Conservation (phyloP, 2,888 invertebrate genomes). For the Andricus quercusramuli region DNA sequence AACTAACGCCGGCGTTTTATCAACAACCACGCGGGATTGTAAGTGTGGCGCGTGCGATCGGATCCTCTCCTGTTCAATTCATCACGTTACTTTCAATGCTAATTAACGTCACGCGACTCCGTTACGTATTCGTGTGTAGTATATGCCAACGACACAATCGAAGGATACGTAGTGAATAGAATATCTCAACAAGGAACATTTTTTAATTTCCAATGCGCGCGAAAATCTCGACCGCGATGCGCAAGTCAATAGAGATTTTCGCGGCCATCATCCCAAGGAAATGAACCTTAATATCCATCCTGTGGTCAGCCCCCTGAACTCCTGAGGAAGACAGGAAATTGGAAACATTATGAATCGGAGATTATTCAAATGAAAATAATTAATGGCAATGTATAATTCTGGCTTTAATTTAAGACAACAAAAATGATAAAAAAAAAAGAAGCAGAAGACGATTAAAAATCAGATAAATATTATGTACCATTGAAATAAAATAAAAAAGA, state of each 20-base stretch:
- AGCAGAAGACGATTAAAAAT: neutral
- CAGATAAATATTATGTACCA: neutral
- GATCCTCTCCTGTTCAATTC: conserved; percentile 24
- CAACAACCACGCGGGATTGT: neutral
- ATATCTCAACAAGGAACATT: neutral
- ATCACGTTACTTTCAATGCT: conserved; percentile 34
- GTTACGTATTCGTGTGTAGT: conserved; percentile 31
- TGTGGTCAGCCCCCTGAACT: neutral
- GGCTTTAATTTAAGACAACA: no score
- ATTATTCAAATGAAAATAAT: neutral
- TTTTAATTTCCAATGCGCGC: neutral
- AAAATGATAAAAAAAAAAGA: neutral
- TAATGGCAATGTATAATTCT: no score
- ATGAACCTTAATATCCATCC: neutral
- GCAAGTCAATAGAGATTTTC: neutral
- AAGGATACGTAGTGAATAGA: neutral
- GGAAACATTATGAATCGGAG: neutral
- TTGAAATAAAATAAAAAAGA: no score
- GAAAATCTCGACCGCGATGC: neutral
- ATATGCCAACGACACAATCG: conserved; percentile 25
- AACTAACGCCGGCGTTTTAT: conserved; percentile 18
- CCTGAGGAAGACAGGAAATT: neutral
- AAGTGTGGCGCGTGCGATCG: conserved; percentile 19
- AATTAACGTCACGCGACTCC: conserved; percentile 33
- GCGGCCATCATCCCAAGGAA: neutral